Conservation (phyloP, 2,797 vertebrate species). For the Typhlichthys eigenmanni region DNA sequence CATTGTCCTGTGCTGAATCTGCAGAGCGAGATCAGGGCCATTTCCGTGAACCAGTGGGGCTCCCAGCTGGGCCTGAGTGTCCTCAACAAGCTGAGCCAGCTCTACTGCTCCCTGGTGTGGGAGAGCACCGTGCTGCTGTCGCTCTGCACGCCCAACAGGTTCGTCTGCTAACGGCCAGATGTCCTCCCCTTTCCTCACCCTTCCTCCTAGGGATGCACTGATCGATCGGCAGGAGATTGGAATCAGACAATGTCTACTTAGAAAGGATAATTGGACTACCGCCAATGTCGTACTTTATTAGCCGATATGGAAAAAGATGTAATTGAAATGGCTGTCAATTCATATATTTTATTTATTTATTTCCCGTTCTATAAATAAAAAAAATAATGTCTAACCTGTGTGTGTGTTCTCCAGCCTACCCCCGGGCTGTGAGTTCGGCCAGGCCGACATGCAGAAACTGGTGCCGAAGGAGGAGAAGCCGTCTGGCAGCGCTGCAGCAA, state of each 20-base stretch:
- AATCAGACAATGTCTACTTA: too few species aligned
- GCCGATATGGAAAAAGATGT: too few species aligned
- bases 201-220: background rate
- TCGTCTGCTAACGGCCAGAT: conserved; percentile 23
- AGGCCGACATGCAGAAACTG: conserved; percentile 95
- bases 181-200: background rate
- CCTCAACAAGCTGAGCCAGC: conserved; percentile 93
- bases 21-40: conserved; percentile 95
- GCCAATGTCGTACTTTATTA: too few species aligned
- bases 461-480: conserved; percentile 93
- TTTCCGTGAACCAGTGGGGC: conserved; percentile 97
- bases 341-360: too few species aligned
- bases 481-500: conserved; percentile 59
- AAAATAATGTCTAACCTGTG: background rate
- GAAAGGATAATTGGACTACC: too few species aligned
- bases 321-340: too few species aligned
- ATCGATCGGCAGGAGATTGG: too few species aligned
- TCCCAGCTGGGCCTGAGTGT: conserved; percentile 93
- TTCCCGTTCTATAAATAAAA: too few species aligned
- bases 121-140: conserved; percentile 95
- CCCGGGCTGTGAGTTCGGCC: conserved; percentile 93
- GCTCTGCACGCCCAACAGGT: conserved; percentile 96
- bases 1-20: conserved; percentile 3
- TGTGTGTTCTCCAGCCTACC: conserved; percentile 79
- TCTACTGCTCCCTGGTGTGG: conserved; percentile 96